Conservation (phyloP, 2,113 vertebrate species). For the Takifugu bimaculatus region DNA sequence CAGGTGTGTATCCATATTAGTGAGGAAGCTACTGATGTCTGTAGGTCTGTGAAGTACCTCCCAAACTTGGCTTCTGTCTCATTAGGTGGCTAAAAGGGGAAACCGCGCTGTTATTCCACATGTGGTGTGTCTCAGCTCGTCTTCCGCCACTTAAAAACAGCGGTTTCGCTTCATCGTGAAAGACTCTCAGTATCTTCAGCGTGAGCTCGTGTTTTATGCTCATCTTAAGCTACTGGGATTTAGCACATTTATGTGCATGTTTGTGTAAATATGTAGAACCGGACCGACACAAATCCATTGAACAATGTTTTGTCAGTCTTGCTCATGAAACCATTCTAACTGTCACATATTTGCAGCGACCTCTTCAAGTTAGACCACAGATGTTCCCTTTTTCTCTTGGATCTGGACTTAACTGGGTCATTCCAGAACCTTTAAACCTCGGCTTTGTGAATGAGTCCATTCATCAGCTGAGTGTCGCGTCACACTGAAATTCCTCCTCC, state of each 20-base stretch:
- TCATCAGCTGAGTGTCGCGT: too few species aligned
- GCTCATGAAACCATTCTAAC: conserved; percentile 61
- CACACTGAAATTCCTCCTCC: too few species aligned
- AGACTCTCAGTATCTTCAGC: conserved; percentile 12
- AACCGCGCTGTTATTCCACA: background rate
- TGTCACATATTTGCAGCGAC: conserved; percentile 19
- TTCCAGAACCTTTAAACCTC: too few species aligned
- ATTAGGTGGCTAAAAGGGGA: conserved; percentile 21
- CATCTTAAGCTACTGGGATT: conserved; percentile 73
- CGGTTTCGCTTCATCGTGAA: conserved; percentile 7
- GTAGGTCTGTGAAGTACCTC: conserved; percentile 13
- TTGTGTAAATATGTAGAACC: conserved; percentile 26
- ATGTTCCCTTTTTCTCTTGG: too few species aligned
- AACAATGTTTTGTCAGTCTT: conserved; percentile 9
- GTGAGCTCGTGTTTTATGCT: conserved; percentile 48
- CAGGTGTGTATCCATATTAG: conserved; percentile 10
- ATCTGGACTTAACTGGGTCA: too few species aligned
- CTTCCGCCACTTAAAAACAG: too few species aligned
- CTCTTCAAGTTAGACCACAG: too few species aligned
- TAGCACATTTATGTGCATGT: conserved; percentile 17
- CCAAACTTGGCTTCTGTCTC: conserved; percentile 16
- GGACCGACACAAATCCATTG: background rate
- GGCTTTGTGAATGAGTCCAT: too few species aligned
- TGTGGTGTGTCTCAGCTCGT: too few species aligned
- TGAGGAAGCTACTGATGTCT: conserved; percentile 65